phyloP scores from a whole-genome alignment of 2,797 vertebrate species.

The Artibeus jamaicensis region DNA sequence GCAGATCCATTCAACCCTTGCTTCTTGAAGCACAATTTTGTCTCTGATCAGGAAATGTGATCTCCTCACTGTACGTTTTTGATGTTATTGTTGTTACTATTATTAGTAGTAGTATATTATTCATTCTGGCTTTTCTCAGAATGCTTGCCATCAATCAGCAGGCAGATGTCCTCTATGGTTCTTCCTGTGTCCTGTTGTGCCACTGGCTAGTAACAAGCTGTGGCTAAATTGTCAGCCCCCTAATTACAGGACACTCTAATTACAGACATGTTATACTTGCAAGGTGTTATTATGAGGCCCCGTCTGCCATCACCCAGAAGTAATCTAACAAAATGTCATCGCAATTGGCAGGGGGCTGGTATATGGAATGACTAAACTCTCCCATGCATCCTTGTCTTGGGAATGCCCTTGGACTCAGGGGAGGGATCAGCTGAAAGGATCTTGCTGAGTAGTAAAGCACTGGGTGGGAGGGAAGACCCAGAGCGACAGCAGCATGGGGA shows the following conservation, averaged over 20 bases:
- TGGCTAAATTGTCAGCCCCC: slow-evolving; percentile 69
- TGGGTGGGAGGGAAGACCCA: not conserved
- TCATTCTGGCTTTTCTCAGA: slow-evolving; percentile 45
- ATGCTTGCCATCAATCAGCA: slow-evolving; percentile 30
- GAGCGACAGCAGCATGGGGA: not conserved
- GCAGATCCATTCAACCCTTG: not conserved
- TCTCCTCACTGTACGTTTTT: not conserved
- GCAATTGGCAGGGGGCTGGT: not conserved
- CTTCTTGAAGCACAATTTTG: not conserved
- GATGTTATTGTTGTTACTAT: not conserved
- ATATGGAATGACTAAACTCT: not conserved
- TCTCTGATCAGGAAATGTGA: not conserved
- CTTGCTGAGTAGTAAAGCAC: not conserved
- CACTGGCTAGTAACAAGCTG: slow-evolving; percentile 66
- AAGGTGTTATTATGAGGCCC: slow-evolving; percentile 64
- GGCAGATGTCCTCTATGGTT: slow-evolving; percentile 66
- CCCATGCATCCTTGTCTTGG: not conserved
- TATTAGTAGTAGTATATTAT: not conserved
- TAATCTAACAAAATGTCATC: slow-evolving; percentile 52
- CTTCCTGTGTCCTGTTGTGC: slow-evolving; percentile 68
- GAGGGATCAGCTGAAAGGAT: not conserved
- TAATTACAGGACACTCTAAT: slow-evolving; percentile 73
- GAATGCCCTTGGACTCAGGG: not conserved
- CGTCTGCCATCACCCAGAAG: slow-evolving; percentile 53
- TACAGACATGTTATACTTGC: slow-evolving; percentile 64